Evolutionary conservation across 2,888 invertebrate genomes (phyloP).

Genomic region (Polydesmus complanatus): DNA sequence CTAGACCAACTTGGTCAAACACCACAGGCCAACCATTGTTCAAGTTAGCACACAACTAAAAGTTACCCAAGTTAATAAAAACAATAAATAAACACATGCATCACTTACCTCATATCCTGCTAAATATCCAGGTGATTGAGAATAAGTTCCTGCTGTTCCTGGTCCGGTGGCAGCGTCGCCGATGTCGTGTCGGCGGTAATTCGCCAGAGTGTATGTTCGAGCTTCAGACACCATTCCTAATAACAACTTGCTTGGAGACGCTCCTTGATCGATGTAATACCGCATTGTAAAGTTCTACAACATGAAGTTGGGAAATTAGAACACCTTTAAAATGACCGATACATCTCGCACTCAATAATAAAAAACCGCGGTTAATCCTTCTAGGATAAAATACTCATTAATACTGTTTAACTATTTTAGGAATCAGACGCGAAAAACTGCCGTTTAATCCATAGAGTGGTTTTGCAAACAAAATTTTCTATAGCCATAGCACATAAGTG

Average conservation of each 20-base stretch:
- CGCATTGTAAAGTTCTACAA: background rate
- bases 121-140: background rate
- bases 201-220: background rate
- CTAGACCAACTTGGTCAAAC: constrained; percentile 43
- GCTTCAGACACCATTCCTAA: background rate
- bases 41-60: constrained; percentile 11
- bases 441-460: too few relatives aligned
- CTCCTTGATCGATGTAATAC: background rate
- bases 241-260: background rate
- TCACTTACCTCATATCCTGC: background rate
- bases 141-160: background rate
- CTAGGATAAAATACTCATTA: too few relatives aligned
- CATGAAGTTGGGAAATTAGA: background rate
- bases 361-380: too few relatives aligned
- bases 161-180: background rate
- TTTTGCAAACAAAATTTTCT: too few relatives aligned
- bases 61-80: background rate
- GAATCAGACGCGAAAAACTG: too few relatives aligned
- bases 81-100: background rate
- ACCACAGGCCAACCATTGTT: constrained; percentile 22
- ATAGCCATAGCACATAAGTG: too few relatives aligned
- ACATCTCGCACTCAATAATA: background rate
- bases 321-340: background rate
- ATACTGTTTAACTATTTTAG: too few relatives aligned
- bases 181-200: background rate